These are phyloP conservation scores for Stichodactyla helianthus DNA, from an alignment of 64 coral and sea anemone genomes.

Conservation along the genomic window DNA sequence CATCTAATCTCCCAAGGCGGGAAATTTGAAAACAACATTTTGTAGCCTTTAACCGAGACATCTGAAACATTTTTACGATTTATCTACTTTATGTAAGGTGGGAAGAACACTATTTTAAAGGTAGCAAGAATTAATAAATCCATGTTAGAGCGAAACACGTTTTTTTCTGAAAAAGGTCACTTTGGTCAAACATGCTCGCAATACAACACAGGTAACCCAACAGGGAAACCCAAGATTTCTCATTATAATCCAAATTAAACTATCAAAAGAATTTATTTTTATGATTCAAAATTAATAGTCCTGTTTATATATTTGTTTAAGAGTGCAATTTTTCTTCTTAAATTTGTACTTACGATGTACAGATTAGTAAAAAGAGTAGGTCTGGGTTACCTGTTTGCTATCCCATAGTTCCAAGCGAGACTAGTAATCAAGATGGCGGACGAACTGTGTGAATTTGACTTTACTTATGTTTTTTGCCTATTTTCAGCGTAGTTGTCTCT, in stretches of 20 bases:
- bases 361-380: not conserved
- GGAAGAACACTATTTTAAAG: not conserved
- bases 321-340: not conserved
- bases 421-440: slow-evolving; percentile 6
- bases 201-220: not conserved
- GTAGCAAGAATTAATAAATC: not conserved
- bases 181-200: not conserved
- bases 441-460: not conserved
- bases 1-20: not conserved
- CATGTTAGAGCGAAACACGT: not conserved
- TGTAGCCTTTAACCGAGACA: not conserved
- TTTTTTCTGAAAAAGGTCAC: not conserved
- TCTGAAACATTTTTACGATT: slow-evolving; percentile 2
- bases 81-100: not conserved
- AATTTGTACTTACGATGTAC: not conserved
- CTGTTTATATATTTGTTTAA: not conserved
- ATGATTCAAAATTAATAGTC: no score
- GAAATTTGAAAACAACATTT: slow-evolving; percentile 25
- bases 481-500: not conserved
- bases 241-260: no score
- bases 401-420: not conserved
- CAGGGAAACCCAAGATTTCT: not conserved
- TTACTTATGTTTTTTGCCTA: not conserved
- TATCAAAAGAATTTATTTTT: no score
- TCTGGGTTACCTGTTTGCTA: not conserved